A percentile compares a stretch with the other conserved stretches of the same genome.
phyloP scores from a whole-genome alignment of 2,888 invertebrate genomes.

The Muschampia plurimacula region DNA sequence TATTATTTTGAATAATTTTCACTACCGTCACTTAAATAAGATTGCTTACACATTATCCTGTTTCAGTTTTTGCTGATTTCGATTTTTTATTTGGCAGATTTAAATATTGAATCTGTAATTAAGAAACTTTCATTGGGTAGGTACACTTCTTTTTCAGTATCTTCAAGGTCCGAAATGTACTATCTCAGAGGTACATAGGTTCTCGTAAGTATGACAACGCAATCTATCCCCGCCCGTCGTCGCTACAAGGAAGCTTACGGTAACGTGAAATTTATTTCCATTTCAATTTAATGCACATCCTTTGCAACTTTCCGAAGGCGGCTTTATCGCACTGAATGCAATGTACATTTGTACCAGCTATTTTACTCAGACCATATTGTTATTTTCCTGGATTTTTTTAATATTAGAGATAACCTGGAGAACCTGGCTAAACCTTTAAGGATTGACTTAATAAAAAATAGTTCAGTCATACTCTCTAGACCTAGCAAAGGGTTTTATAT shows the following conservation, averaged over 20 bases:
- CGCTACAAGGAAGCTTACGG: slow-evolving; percentile 60
- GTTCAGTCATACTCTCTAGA: too few species aligned
- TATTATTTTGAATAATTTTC: too few species aligned
- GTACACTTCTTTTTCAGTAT: neutral
- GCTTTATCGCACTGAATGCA: slow-evolving; percentile 49
- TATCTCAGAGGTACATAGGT: neutral
- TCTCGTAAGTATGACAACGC: slow-evolving; percentile 52
- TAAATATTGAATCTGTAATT: too few species aligned
- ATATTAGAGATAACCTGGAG: neutral
- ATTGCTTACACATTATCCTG: too few species aligned
- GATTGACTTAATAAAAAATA: too few species aligned
- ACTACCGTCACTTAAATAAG: too few species aligned
- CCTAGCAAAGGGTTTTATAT: too few species aligned
- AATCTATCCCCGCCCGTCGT: slow-evolving; percentile 57
- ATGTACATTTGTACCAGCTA: slow-evolving; percentile 22
- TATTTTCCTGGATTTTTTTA: neutral
- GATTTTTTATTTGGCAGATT: too few species aligned
- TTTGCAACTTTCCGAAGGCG: slow-evolving; percentile 55
- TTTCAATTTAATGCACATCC: slow-evolving; percentile 62
- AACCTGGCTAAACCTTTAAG: too few species aligned
- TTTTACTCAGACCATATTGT: slow-evolving; percentile 23
- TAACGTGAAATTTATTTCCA: slow-evolving; percentile 67
- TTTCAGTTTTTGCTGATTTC: too few species aligned
- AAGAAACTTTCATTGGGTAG: neutral
- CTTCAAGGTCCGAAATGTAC: neutral